These are phyloP conservation scores for Hiodon alosoides DNA, from an alignment of 2,113 vertebrate species.

Conservation along the genomic window DNA sequence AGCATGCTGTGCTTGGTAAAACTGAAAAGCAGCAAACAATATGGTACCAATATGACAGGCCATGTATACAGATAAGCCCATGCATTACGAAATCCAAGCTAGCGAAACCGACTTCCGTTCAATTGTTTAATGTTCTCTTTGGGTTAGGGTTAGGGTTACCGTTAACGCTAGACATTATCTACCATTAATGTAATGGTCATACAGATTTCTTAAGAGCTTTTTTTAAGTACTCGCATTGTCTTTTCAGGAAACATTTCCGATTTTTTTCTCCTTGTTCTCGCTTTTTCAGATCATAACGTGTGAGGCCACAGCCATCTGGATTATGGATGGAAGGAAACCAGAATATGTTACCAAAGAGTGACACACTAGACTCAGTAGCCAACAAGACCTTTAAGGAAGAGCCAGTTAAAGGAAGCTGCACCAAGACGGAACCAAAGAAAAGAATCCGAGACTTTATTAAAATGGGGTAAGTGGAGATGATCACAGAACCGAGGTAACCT, in stretches of 20 bases:
- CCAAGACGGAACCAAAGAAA: constrained; percentile 31
- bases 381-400: constrained; percentile 30
- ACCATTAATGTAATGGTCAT: background rate
- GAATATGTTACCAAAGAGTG: constrained; percentile 24
- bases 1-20: too few species aligned
- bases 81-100: too few species aligned
- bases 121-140: too few species aligned
- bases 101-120: too few species aligned
- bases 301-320: constrained; percentile 38
- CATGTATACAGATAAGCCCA: too few species aligned
- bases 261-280: constrained; percentile 11
- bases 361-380: constrained; percentile 16
- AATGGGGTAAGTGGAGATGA: constrained; percentile 61
- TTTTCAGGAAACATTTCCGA: constrained; percentile 22
- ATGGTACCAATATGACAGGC: too few species aligned
- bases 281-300: constrained; percentile 33
- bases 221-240: background rate
- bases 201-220: background rate
- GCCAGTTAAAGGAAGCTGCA: constrained; percentile 24
- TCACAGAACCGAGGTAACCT: constrained; percentile 21
- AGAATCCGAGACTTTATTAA: constrained; percentile 46
- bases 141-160: too few species aligned
- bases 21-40: too few species aligned
- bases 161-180: too few species aligned
- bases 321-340: constrained; percentile 30